Conservation (phyloP, 2,113 vertebrate species). For the Stegostoma tigrinum region DNA sequence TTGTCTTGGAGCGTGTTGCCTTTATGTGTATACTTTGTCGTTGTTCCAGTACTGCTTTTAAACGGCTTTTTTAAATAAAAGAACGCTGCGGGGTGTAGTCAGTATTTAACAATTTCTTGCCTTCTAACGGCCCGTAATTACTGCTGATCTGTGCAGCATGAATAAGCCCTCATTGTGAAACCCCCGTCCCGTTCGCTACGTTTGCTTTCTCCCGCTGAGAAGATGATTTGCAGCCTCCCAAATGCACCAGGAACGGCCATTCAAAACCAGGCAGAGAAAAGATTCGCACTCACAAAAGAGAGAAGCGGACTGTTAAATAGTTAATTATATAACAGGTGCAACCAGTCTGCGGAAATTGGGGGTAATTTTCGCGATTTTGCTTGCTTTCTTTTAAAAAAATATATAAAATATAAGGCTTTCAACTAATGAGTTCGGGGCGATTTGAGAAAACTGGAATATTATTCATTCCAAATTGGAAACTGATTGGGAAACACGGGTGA, state of each 20-base stretch:
- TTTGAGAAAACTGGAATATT: background rate
- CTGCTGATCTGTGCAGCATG: background rate
- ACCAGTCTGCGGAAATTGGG: background rate
- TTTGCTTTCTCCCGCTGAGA: slow-evolving; percentile 19
- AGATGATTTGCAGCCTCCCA: slow-evolving; percentile 3
- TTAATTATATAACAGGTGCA: slow-evolving; percentile 36
- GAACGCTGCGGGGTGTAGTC: slow-evolving; percentile 5
- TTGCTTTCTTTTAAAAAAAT: background rate
- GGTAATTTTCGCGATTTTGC: slow-evolving; percentile 1
- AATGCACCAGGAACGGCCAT: slow-evolving; percentile 4
- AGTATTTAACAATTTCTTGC: slow-evolving; percentile 25
- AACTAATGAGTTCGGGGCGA: background rate
- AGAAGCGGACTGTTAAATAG: slow-evolving; percentile 15
- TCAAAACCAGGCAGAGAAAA: background rate
- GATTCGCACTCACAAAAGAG: background rate
- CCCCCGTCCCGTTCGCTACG: background rate
- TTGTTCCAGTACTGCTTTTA: background rate
- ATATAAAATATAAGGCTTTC: background rate
- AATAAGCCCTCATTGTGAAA: slow-evolving; percentile 21
- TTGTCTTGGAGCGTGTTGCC: background rate
- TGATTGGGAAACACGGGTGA: background rate
- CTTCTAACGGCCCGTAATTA: slow-evolving; percentile 23
- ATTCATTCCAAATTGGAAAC: background rate
- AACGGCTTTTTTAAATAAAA: background rate
- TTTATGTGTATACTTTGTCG: background rate